Conservation (phyloP, 2,888 invertebrate species). For the Ganaspis brasiliensis region DNA sequence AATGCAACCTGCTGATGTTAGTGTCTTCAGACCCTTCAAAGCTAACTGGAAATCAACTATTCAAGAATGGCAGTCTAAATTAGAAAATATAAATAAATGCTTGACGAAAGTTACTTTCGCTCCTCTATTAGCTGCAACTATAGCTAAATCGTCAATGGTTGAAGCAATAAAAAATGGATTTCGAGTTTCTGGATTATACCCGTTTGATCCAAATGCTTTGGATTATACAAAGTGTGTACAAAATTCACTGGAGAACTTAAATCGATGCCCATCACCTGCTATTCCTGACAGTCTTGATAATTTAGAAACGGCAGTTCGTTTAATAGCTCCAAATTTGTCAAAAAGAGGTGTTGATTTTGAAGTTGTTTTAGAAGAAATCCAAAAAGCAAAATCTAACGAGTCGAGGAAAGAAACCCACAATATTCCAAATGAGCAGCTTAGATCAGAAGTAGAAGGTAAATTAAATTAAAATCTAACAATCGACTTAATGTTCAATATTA, state of each 20-base stretch:
- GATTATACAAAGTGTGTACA: too few species aligned
- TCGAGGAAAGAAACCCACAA: too few species aligned
- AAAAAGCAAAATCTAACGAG: neutral
- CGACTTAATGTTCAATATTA: too few species aligned
- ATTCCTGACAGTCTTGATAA: too few species aligned
- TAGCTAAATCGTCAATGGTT: neutral
- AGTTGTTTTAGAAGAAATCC: neutral
- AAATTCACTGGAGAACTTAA: too few species aligned
- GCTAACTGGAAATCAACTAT: conserved; percentile 8
- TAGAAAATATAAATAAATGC: neutral
- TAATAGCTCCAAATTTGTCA: neutral
- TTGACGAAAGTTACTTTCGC: neutral
- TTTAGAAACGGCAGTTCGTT: too few species aligned
- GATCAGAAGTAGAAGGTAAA: too few species aligned
- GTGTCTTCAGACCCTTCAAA: conserved; percentile 51
- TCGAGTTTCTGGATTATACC: conserved; percentile 49
- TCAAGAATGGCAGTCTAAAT: neutral
- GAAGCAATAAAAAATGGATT: conserved; percentile 48
- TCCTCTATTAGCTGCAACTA: conserved; percentile 30
- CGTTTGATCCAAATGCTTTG: conserved; percentile 36
- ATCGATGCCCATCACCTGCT: too few species aligned
- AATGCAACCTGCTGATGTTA: conserved; percentile 63
- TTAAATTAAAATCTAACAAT: too few species aligned
- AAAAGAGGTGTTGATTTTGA: neutral
- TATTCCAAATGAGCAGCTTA: too few species aligned